Conservation (phyloP, 2,888 invertebrate genomes). For the Luperina nickerlii region DNA sequence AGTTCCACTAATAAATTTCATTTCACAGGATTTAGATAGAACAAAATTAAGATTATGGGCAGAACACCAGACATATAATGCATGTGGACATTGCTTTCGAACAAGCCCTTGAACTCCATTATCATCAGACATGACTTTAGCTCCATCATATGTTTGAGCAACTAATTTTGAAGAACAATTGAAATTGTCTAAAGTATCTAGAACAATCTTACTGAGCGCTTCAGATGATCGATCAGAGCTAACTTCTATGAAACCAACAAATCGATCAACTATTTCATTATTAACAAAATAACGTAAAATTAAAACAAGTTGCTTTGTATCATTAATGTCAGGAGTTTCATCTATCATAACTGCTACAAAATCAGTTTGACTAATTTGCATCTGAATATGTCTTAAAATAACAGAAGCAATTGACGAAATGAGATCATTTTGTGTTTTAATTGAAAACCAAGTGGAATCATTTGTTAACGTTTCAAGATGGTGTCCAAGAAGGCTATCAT, state of each 20-base stretch:
- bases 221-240: background rate
- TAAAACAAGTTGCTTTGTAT: background rate
- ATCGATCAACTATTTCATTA: background rate
- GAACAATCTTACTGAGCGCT: background rate
- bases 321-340: background rate
- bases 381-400: background rate
- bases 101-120: background rate
- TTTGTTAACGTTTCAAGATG: background rate
- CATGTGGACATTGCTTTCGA: background rate
- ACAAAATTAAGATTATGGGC: background rate
- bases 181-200: background rate
- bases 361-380: background rate
- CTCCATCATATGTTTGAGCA: background rate
- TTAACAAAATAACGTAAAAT: background rate
- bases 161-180: constrained; percentile 3
- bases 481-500: background rate
- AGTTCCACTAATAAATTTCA: background rate
- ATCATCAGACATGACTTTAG: background rate
- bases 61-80: constrained; percentile 1
- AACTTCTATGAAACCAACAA: background rate
- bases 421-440: background rate
- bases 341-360: background rate
- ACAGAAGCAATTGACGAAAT: background rate
- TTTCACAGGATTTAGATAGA: background rate
- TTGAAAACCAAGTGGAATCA: background rate